These are phyloP conservation scores for Eptatretus burgeri DNA, from an alignment of 2,113 vertebrate species.

Conservation along the genomic window DNA sequence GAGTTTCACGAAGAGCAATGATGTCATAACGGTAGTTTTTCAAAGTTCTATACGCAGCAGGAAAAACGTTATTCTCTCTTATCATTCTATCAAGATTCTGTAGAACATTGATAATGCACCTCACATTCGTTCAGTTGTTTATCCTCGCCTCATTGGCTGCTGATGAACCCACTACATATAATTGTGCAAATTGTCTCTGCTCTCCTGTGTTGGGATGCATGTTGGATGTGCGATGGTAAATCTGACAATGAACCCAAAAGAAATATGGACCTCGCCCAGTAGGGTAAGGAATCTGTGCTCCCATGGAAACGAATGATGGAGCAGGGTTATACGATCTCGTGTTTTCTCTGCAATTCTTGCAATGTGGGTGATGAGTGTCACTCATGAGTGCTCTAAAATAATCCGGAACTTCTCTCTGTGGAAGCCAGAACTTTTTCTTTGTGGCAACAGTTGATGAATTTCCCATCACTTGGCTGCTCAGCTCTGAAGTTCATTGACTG, in stretches of 20 bases:
- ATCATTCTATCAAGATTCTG: not conserved
- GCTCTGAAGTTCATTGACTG: no score
- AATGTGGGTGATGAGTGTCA: no score
- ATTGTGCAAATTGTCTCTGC: not conserved
- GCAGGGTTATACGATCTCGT: no score
- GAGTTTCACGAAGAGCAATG: no score
- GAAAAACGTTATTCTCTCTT: not conserved
- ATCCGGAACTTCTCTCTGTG: no score
- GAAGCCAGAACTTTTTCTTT: no score
- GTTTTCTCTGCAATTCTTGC: no score
- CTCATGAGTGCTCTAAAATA: no score
- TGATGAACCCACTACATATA: not conserved
- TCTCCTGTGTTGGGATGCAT: not conserved
- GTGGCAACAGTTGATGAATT: no score
- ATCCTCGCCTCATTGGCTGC: not conserved
- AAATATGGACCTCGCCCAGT: not conserved
- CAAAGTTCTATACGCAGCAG: not conserved
- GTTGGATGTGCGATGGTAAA: not conserved
- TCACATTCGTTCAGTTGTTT: not conserved
- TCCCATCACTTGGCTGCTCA: no score
- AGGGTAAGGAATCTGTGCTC: not conserved
- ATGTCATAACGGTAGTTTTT: no score
- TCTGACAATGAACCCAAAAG: not conserved
- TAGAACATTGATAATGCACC: not conserved
- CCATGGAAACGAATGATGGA: not conserved